Base-by-base conservation (phyloP, 2,797 vertebrate genomes). In the Coranthus polyacanthus region DNA sequence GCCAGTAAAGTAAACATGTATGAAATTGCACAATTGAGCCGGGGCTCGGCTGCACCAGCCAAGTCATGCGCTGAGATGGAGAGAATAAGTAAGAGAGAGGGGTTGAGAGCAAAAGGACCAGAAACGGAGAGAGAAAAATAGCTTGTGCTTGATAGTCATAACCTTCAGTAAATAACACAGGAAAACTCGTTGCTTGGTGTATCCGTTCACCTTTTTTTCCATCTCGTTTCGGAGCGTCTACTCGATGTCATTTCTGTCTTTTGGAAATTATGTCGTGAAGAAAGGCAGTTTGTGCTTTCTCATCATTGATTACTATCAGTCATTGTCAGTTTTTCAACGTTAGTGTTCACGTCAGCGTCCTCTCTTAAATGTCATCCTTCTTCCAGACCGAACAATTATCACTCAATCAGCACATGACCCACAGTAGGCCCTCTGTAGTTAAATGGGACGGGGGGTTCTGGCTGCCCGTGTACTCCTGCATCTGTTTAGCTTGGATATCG, bases 1-100 rank as follows among this genome's bases (percentile, higher is more conserved):
- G 91, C 85, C 89, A 89, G 92, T 86, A 79, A 90, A 92, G 91
- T 92, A 92, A 92, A 92, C 87, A 91, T 71, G 84, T 89, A 87
- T 89, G 81, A 91, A 90, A 91, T 93, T 92, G 90, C 91, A 88
- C 89, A 92, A 92, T 81, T 87, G 88, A 87, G 82, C 77, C 29
- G 67, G 65, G 79, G 86, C 82, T 79, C 39, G 66, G 79, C 78
- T 59, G 70, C 88, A 76, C 72, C 74, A 53, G 90, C 84, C 88
- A 89, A 89, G 85, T 91, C 89, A 84, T 89, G 85, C 66, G 71
- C 84, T 65, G 79, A 72, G 83, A 88, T 78, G 84, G 78, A 82
- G 85, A 73, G 78, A 84, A 78, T 34, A 46, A 83, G 77, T 38
- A 71, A 76, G 68, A 34, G 77, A 83, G 76, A 64, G 36, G 62